Conservation (phyloP, 2,888 invertebrate genomes). For the Eledona agricola region DNA sequence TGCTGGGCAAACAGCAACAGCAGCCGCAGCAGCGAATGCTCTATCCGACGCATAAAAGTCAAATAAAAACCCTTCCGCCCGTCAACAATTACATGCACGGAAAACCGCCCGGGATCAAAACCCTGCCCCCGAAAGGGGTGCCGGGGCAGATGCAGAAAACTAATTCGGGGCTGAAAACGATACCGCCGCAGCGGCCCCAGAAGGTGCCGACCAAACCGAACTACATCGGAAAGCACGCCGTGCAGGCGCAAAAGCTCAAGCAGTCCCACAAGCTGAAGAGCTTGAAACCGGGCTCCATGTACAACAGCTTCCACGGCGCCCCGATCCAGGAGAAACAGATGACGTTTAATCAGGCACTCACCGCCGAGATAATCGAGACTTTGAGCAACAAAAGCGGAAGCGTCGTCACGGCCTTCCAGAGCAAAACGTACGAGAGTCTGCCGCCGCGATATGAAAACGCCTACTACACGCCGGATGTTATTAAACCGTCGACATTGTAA, state of each 20-base stretch:
- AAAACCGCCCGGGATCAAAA: conserved; percentile 55
- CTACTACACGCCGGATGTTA: conserved; percentile 47
- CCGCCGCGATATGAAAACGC: conserved; percentile 59
- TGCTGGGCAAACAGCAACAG: conserved; percentile 27
- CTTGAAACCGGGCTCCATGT: conserved; percentile 26
- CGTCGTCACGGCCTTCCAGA: conserved; percentile 62
- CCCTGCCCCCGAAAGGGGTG: conserved; percentile 53
- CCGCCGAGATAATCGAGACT: conserved; percentile 71
- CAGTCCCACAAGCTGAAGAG: conserved; percentile 39
- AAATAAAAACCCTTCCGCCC: conserved; percentile 56
- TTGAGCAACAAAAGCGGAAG: conserved; percentile 64
- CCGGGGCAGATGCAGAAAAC: conserved; percentile 55
- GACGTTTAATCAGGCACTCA: conserved; percentile 70
- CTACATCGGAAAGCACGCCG: conserved; percentile 62
- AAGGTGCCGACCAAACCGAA: conserved; percentile 59
- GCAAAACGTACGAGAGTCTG: conserved; percentile 65
- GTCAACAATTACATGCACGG: conserved; percentile 50
- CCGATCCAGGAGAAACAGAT: conserved; percentile 58
- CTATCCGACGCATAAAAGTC: conserved; percentile 58
- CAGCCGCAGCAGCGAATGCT: conserved; percentile 48
- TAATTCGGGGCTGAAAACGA: conserved; percentile 57
- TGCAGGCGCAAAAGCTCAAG: conserved; percentile 59
- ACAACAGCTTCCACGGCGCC: conserved; percentile 32
- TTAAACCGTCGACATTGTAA: conserved; percentile 32
- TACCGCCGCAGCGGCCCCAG: conserved; percentile 58